Percentiles rank a stretch among this genome's conserved stretches.
Evolutionary conservation across 2,888 invertebrate genomes (phyloP).

Genomic region (Lepidocyrtoides sp.): DNA sequence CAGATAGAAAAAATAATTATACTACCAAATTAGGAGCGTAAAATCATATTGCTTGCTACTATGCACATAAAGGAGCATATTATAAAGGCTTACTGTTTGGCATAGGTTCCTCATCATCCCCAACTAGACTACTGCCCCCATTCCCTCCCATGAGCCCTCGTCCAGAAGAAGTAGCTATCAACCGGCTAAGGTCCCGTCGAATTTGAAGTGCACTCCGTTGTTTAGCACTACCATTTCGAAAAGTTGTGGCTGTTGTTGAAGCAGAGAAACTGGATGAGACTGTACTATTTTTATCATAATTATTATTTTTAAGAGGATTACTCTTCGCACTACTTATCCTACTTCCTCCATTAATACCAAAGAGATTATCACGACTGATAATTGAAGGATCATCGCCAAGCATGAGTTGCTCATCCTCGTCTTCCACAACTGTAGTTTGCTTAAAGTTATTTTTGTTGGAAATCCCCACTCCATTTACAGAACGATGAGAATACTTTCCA

Average conservation of each 20-base stretch:
- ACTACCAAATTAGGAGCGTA: not conserved
- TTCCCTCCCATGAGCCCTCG: constrained; percentile 33
- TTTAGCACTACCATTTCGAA: constrained; percentile 23
- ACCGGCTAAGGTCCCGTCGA: constrained; percentile 82
- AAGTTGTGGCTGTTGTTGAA: constrained; percentile 56
- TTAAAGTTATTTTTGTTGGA: constrained; percentile 8
- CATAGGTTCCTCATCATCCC: constrained; percentile 76
- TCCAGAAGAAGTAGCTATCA: constrained; percentile 70
- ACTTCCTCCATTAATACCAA: constrained; percentile 22
- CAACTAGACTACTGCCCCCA: constrained; percentile 60
- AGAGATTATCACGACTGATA: constrained; percentile 54
- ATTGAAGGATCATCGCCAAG: constrained; percentile 69
- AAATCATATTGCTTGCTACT: not conserved
- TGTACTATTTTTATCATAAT: constrained; percentile 36
- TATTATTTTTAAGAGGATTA: constrained; percentile 32
- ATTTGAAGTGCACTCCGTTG: constrained; percentile 81
- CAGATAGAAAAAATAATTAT: not conserved
- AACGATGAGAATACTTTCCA: not conserved
- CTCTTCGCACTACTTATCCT: constrained; percentile 18
- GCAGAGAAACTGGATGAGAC: constrained; percentile 33
- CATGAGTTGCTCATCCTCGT: constrained; percentile 35
- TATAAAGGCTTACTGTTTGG: constrained; percentile 76
- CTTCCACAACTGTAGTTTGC: not conserved
- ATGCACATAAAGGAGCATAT: not conserved
- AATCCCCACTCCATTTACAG: not conserved